Evolutionary conservation across 2,113 vertebrate genomes (phyloP).

Genomic region (Rattus rattus): DNA sequence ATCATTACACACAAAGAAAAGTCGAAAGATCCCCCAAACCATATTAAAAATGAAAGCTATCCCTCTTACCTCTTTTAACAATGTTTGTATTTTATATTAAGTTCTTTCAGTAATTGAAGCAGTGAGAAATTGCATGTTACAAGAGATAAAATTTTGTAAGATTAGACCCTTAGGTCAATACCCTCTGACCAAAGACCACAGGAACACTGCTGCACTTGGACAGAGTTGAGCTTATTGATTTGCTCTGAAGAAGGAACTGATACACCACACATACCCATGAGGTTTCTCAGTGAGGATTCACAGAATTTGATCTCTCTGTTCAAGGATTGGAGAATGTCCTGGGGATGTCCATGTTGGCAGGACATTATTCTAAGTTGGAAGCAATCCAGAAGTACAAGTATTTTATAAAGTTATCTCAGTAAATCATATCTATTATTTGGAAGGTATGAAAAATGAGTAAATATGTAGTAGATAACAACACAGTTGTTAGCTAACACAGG

Average conservation of each 20-base stretch:
- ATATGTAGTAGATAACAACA: neutral
- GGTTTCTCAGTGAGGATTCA: neutral
- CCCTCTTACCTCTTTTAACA: neutral
- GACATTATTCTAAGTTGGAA: neutral
- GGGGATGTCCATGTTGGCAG: neutral
- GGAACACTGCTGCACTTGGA: neutral
- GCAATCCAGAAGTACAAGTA: neutral
- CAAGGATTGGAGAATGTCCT: neutral
- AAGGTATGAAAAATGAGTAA: neutral
- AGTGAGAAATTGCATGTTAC: neutral
- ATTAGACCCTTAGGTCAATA: neutral
- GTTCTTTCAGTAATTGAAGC: neutral
- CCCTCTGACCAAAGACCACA: neutral
- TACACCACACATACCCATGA: neutral
- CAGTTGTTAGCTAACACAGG: neutral
- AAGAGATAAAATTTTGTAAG: neutral
- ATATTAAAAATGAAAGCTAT: conserved; percentile 20
- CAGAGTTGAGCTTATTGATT: neutral
- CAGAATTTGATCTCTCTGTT: neutral
- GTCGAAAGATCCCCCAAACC: neutral
- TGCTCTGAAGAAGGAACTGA: neutral
- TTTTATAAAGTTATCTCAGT: neutral
- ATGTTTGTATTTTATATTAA: neutral
- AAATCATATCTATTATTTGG: neutral
- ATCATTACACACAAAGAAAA: neutral